phyloP scores from a whole-genome alignment of 2,797 vertebrate species.

The Siniperca undulata region DNA sequence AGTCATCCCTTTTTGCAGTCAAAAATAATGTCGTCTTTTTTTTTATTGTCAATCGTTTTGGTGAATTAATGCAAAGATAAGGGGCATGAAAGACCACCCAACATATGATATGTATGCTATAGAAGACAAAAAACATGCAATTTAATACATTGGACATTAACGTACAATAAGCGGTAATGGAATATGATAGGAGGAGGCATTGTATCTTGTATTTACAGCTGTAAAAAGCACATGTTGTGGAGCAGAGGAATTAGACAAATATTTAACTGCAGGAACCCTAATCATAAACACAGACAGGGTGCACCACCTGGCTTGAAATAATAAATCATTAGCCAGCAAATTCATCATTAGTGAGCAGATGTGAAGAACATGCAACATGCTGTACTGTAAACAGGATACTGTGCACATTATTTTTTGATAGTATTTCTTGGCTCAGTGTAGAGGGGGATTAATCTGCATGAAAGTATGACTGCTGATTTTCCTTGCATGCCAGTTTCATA shows the following conservation, averaged over 20 bases:
- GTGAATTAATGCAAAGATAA: not conserved
- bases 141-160: not conserved
- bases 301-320: not conserved
- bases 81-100: not conserved
- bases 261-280: constrained; percentile 1
- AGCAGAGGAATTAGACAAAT: not conserved
- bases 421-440: not conserved
- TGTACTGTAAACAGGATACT: not conserved
- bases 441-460: not conserved
- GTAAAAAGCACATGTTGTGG: not conserved
- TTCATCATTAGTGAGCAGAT: constrained; percentile 1
- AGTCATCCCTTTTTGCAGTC: not conserved
- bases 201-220: not conserved
- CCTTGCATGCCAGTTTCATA: not conserved
- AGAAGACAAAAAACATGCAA: not conserved
- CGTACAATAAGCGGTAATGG: not conserved
- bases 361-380: constrained; percentile 15
- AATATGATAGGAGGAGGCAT: not conserved
- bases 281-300: not conserved
- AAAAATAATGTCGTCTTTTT: too few species aligned
- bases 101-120: not conserved
- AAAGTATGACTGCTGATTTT: constrained; percentile 12
- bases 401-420: not conserved
- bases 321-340: constrained; percentile 3
- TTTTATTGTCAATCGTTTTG: too few species aligned